Evolutionary conservation across 2,797 vertebrate species (phyloP).

Genomic region (Tympanoctomys barrerae): DNA sequence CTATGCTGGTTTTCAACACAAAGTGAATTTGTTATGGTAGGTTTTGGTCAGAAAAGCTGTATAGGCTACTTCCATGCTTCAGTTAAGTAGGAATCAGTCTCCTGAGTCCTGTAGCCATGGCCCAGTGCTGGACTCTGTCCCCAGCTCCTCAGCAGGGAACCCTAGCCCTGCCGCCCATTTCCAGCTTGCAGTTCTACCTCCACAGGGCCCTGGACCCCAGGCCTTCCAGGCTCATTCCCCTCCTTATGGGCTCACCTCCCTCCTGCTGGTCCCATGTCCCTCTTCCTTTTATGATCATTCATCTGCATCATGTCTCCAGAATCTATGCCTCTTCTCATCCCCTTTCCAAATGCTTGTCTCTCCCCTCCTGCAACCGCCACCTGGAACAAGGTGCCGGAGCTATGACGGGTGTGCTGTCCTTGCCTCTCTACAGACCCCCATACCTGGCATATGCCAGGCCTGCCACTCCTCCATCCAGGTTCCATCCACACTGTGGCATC

Average conservation of each 20-base stretch:
- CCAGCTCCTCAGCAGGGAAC: not conserved
- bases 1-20: not conserved
- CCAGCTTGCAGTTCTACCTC: not conserved
- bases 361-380: not conserved
- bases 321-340: not conserved
- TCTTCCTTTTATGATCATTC: slow-evolving; percentile 53
- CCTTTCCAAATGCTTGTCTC: not conserved
- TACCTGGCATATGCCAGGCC: not conserved
- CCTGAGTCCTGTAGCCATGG: not conserved
- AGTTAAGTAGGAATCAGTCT: not conserved
- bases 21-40: slow-evolving; percentile 2
- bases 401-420: not conserved
- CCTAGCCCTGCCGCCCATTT: not conserved
- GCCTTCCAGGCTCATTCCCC: not conserved
- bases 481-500: not conserved
- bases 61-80: not conserved
- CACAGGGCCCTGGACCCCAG: not conserved
- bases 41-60: not conserved
- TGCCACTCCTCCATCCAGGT: not conserved
- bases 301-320: not conserved
- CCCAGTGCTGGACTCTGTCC: not conserved
- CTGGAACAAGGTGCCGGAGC: not conserved
- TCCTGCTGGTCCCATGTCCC: not conserved
- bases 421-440: not conserved
- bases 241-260: not conserved